Conservation (phyloP, 2,113 vertebrate genomes). For the Microcebus murinus region DNA sequence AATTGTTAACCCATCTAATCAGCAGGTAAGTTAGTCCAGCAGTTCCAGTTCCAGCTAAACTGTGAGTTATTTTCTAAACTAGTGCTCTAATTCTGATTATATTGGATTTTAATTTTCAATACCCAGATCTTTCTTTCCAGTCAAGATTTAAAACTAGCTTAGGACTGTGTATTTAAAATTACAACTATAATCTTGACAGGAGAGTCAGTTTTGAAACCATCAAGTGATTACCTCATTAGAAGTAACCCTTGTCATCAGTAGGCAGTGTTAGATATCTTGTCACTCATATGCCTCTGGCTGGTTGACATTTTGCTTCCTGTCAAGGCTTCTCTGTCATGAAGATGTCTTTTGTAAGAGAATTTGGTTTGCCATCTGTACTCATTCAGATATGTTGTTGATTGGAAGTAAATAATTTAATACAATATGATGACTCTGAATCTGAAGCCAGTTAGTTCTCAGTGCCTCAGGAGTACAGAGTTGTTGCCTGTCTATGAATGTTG, state of each 20-base stretch:
- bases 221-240: neutral
- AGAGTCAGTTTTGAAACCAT: neutral
- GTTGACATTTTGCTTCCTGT: slow-evolving; percentile 31
- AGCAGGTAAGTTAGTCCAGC: slow-evolving; percentile 90
- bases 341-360: slow-evolving; percentile 5
- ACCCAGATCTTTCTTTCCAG: slow-evolving; percentile 21
- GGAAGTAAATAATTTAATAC: slow-evolving; percentile 38
- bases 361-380: slow-evolving; percentile 35
- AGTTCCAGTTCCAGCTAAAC: neutral
- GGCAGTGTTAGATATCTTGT: neutral
- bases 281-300: neutral
- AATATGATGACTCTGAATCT: neutral
- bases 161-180: neutral
- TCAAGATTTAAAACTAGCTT: slow-evolving; percentile 37
- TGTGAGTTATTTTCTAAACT: slow-evolving; percentile 6
- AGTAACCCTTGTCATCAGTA: neutral
- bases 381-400: slow-evolving; percentile 34
- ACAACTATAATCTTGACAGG: neutral
- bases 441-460: slow-evolving; percentile 44
- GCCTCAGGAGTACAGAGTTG: neutral
- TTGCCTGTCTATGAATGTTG: neutral
- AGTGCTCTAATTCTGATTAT: slow-evolving; percentile 28
- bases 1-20: slow-evolving; percentile 98
- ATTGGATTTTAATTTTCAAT: slow-evolving; percentile 40
- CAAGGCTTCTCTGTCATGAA: slow-evolving; percentile 10